A percentile compares a stretch with the other conserved stretches of the same genome.
phyloP scores from a whole-genome alignment of 2,113 vertebrate genomes.

The Melanerpes aurifrons region DNA sequence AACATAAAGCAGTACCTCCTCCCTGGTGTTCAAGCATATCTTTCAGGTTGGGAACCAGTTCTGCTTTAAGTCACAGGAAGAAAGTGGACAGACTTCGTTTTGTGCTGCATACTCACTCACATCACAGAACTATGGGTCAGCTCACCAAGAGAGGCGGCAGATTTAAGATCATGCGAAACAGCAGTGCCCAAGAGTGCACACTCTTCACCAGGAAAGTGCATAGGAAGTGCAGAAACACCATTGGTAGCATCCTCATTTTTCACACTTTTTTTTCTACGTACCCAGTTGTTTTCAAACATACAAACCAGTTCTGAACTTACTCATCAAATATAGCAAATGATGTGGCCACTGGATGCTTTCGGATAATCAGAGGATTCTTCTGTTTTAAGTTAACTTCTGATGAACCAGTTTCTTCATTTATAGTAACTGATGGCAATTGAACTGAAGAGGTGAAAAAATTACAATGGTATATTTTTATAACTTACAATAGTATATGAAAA shows the following conservation, averaged over 20 bases:
- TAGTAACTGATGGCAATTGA: slow-evolving; percentile 83
- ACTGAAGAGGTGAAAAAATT: slow-evolving; percentile 75
- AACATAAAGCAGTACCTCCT: neutral
- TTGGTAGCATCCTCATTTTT: neutral
- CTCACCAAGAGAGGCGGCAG: accelerated
- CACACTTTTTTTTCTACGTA: neutral
- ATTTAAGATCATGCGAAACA: neutral
- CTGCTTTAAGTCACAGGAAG: neutral
- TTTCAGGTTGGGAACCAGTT: neutral
- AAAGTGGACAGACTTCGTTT: neutral
- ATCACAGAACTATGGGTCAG: neutral
- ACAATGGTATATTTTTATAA: neutral
- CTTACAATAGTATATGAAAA: too few relatives aligned
- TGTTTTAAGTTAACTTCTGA: slow-evolving; percentile 87
- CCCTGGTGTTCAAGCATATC: neutral
- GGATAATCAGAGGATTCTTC: slow-evolving; percentile 82
- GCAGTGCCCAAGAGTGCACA: neutral
- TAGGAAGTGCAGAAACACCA: neutral
- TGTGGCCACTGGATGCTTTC: slow-evolving; percentile 85
- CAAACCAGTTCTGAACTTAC: slow-evolving; percentile 77
- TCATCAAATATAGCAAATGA: slow-evolving; percentile 94
- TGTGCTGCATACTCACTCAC: neutral
- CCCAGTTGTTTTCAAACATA: neutral
- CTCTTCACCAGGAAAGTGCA: neutral
- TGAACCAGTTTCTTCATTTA: slow-evolving; percentile 87